Conservation (phyloP, 1,140 invertebrate genomes). For the Rhagoletis pomonella region DNA sequence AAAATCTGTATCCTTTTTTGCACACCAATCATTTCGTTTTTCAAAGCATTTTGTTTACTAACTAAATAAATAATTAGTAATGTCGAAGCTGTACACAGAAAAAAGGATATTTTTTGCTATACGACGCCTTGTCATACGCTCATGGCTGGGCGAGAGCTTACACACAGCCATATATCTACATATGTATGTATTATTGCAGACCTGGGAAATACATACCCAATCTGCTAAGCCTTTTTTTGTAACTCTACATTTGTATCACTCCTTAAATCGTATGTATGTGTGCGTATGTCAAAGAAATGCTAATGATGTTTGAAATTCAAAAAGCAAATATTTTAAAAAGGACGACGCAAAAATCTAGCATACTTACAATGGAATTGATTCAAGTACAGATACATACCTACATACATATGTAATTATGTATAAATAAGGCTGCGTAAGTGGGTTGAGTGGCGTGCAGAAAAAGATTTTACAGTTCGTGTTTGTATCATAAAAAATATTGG, state of each 20-base stretch:
- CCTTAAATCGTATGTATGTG: not conserved
- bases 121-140: not conserved
- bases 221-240: not conserved
- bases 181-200: no score
- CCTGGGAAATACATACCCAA: not conserved
- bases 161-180: no score
- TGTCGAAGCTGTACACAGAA: constrained; percentile 44
- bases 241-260: not conserved
- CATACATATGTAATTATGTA: not conserved
- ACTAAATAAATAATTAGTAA: constrained; percentile 74
- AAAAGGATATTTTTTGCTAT: constrained; percentile 63
- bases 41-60: constrained; percentile 67
- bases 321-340: constrained; percentile 58
- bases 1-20: constrained; percentile 46
- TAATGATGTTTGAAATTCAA: constrained; percentile 60
- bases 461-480: not conserved
- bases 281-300: constrained; percentile 54
- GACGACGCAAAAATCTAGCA: constrained; percentile 35
- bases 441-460: not conserved
- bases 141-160: no score
- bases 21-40: constrained; percentile 32
- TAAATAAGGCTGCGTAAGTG: not conserved
- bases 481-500: not conserved
- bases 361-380: not conserved
- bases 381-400: not conserved